Base-by-base conservation (phyloP, 1,140 invertebrate species). In the Pogonus chalceus region DNA sequence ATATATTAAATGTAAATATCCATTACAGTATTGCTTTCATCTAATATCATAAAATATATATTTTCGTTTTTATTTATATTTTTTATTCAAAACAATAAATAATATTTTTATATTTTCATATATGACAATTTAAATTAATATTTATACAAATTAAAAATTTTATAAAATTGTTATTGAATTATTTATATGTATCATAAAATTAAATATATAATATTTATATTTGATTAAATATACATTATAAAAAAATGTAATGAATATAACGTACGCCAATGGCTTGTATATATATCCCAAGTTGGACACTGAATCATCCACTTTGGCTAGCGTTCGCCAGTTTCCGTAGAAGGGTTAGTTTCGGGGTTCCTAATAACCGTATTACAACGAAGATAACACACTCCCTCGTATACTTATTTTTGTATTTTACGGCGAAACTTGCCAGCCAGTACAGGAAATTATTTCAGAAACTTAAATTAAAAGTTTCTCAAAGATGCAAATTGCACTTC, bases 331-430 rank as follows among this genome's bases (percentile, higher is more conserved):
- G 9, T 18, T 4, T 4, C 37, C 9, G 37, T 18, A 43, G 37
- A 43, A 43, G 37, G 37, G 9, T 43, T 43, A 43, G 9, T 43
- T 43, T 43, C 18, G 37, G 37, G 37, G 37, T 18, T 43, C 37
- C 37, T 43, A 43, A 43, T 43, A 43, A 12, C 37, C 9, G 18
- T 43, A 43, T 43, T 43, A 43, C 37, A 43, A 10, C 7, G 37
- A 43, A 43, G 37, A 43, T 43, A 43, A 43, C 37, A 43, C 37
- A 43, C 37, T 43, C 9, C 18, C 9, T 9, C 18, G 37, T 43
- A 18, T 18, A 43, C 37, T 43, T 43, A 43, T 43, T 43, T 43
- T 43, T 43, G 37, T 43, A 18, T 43, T 43, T 43, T 43, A 43
- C 18, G 37, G 18, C 37, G 37, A 43, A 43, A 43, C 37, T 43